A percentile compares a stretch with the other conserved stretches of the same genome.
Conservation (phyloP, 2,888 invertebrate species). For the Trichogramma dendrolimi region DNA sequence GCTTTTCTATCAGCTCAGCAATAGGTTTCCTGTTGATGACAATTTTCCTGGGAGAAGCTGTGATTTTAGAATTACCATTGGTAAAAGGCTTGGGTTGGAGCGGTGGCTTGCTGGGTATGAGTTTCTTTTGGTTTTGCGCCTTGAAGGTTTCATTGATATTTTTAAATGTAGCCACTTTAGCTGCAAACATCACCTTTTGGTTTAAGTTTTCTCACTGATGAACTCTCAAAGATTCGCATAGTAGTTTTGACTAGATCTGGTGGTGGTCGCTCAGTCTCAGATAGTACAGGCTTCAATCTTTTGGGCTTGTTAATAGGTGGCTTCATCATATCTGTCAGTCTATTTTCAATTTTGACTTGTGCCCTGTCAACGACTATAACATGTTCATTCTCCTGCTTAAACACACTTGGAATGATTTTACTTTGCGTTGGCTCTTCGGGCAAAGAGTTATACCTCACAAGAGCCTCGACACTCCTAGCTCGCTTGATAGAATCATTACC, state of each 20-base stretch:
- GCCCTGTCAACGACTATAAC: slow-evolving; percentile 51
- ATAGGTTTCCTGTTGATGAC: slow-evolving; percentile 36
- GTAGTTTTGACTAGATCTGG: slow-evolving; percentile 85
- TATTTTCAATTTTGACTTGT: slow-evolving; percentile 46
- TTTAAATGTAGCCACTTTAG: slow-evolving; percentile 63
- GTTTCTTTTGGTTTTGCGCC: slow-evolving; percentile 48
- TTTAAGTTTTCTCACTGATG: slow-evolving; percentile 50
- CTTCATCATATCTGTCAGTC: slow-evolving; percentile 48
- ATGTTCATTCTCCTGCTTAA: slow-evolving; percentile 53
- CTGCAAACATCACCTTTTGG: slow-evolving; percentile 59
- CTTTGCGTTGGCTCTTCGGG: slow-evolving; percentile 22
- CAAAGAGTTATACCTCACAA: slow-evolving; percentile 62
- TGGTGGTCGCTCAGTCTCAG: slow-evolving; percentile 78
- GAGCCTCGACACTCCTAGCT: slow-evolving; percentile 80
- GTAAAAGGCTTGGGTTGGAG: slow-evolving; percentile 54
- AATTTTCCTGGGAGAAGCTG: slow-evolving; percentile 48
- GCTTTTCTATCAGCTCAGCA: slow-evolving; percentile 40
- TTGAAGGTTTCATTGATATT: slow-evolving; percentile 61
- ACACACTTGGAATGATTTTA: slow-evolving; percentile 14
- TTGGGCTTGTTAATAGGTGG: slow-evolving; percentile 57
- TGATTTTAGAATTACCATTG: slow-evolving; percentile 38
- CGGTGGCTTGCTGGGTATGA: slow-evolving; percentile 52
- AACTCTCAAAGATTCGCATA: slow-evolving; percentile 74
- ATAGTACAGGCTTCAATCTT: slow-evolving; percentile 62
- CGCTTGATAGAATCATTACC: slow-evolving; percentile 70